phyloP scores from a whole-genome alignment of 2,888 invertebrate genomes.

The Mimachlamys varia region DNA sequence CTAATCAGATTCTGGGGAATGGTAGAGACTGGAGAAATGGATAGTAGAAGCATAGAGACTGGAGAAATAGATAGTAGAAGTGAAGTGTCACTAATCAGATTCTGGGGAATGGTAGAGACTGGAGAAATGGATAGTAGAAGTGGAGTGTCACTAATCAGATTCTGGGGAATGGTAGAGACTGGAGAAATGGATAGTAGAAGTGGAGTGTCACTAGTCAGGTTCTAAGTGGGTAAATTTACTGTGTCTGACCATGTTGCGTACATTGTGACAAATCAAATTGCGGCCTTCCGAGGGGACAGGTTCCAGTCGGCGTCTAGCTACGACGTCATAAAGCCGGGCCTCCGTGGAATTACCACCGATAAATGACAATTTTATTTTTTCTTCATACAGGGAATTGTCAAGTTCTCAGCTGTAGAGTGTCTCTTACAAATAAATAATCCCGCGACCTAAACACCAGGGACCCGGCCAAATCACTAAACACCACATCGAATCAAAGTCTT shows the following conservation, averaged over 20 bases:
- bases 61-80: too few relatives aligned
- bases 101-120: too few relatives aligned
- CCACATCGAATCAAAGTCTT: constrained; percentile 22
- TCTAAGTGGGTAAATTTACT: constrained; percentile 33
- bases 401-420: constrained; percentile 31
- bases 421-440: constrained; percentile 36
- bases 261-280: constrained; percentile 34
- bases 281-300: neutral
- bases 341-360: constrained; percentile 25
- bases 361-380: constrained; percentile 36
- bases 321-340: constrained; percentile 29
- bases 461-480: constrained; percentile 19
- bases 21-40: too few relatives aligned
- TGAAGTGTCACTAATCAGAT: too few relatives aligned
- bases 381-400: constrained; percentile 36
- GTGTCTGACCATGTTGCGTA: constrained; percentile 31
- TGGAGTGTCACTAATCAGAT: too few relatives aligned
- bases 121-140: too few relatives aligned
- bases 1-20: too few relatives aligned
- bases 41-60: too few relatives aligned
- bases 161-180: neutral
- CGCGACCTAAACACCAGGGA: constrained; percentile 1
- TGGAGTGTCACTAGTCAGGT: neutral
- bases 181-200: neutral
- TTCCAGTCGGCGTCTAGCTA: constrained; percentile 31